Conservation (phyloP, 2,113 vertebrate genomes). For the Hyperoodon ampullatus region DNA sequence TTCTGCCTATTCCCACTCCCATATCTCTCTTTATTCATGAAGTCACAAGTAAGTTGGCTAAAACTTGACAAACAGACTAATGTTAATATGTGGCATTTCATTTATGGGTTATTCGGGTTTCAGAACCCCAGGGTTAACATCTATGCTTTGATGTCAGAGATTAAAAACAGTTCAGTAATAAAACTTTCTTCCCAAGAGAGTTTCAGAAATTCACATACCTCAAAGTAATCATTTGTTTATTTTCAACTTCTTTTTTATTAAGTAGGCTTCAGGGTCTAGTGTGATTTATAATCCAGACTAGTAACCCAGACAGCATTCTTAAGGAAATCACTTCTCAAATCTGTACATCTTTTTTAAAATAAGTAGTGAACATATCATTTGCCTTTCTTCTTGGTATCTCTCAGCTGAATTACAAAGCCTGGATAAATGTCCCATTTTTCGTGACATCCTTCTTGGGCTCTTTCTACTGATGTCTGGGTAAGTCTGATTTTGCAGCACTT, state of each 20-base stretch:
- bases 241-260: conserved; percentile 68
- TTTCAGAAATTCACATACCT: conserved; percentile 66
- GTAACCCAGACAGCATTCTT: conserved; percentile 54
- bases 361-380: conserved; percentile 44
- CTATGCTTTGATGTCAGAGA: conserved; percentile 65
- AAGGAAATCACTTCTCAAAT: conserved; percentile 53
- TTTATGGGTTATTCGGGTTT: conserved; percentile 69
- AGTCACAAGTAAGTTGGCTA: conserved; percentile 27
- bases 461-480: conserved; percentile 6
- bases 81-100: conserved; percentile 39
- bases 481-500: neutral
- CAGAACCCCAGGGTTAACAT: conserved; percentile 59
- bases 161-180: conserved; percentile 72
- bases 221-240: conserved; percentile 72
- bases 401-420: conserved; percentile 43
- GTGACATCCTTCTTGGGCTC: neutral
- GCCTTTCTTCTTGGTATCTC: conserved; percentile 46
- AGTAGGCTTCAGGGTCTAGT: conserved; percentile 43
- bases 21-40: neutral
- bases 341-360: neutral
- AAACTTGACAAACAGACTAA: conserved; percentile 31
- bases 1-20: neutral
- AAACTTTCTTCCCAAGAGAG: conserved; percentile 66
- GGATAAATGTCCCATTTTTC: conserved; percentile 9
- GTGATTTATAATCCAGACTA: conserved; percentile 65